Conservation (phyloP, 1,140 invertebrate genomes). For the Bombus soroeensis region DNA sequence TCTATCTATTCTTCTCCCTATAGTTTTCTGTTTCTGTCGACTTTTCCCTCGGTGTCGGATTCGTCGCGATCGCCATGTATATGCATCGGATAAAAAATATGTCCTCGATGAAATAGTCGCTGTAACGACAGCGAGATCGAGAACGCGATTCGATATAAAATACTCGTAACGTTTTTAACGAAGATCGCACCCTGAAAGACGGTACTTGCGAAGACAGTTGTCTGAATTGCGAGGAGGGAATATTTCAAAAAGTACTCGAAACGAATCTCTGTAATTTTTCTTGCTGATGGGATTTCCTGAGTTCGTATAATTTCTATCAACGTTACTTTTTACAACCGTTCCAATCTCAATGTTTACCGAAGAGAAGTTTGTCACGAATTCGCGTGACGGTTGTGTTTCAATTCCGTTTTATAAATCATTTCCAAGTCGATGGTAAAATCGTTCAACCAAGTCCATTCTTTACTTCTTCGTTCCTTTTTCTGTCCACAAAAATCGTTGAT, state of each 20-base stretch:
- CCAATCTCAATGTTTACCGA: neutral
- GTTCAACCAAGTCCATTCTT: neutral
- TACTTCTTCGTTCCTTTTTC: neutral
- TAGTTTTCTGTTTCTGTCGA: neutral
- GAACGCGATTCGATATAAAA: neutral
- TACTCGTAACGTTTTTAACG: constrained; percentile 1
- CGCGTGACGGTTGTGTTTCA: neutral
- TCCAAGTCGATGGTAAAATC: neutral
- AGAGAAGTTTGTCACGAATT: neutral
- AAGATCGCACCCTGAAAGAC: neutral
- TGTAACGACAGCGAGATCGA: neutral
- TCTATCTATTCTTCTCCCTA: neutral
- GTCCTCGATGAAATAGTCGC: neutral
- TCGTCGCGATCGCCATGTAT: neutral
- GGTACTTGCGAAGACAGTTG: neutral
- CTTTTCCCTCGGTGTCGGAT: neutral
- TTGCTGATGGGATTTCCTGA: too few relatives aligned
- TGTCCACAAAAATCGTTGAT: neutral
- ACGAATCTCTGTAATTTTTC: neutral
- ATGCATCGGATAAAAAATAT: neutral
- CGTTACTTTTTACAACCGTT: neutral
- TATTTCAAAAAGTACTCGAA: neutral
- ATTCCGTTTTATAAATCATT: constrained; percentile 3
- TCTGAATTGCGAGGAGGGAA: neutral
- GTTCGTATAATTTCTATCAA: neutral